phyloP scores from a whole-genome alignment of 2,888 invertebrate species.

The Lochmaea capreae region DNA sequence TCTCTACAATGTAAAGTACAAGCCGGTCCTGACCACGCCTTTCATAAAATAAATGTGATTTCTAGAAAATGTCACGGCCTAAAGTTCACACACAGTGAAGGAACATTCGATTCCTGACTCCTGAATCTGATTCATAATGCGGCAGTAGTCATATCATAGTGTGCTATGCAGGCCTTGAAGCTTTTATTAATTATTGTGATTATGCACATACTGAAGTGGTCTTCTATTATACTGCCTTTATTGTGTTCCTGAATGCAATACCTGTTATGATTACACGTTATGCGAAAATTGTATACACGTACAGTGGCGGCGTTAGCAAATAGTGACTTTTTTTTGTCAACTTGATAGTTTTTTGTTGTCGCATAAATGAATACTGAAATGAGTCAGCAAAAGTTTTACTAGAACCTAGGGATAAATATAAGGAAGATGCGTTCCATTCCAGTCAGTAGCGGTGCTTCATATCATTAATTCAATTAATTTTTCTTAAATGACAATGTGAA shows the following conservation, averaged over 20 bases:
- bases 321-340: neutral
- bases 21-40: constrained; percentile 53
- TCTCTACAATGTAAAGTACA: constrained; percentile 38
- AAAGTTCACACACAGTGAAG: constrained; percentile 57
- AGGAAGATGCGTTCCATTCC: neutral
- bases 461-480: no score
- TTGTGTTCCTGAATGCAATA: constrained; percentile 42
- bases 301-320: constrained; percentile 1
- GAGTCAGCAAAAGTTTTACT: neutral
- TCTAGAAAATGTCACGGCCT: constrained; percentile 61
- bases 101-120: constrained; percentile 47
- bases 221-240: constrained; percentile 42
- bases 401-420: no score
- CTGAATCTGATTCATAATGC: constrained; percentile 54
- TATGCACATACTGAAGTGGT: constrained; percentile 47
- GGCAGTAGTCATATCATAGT: constrained; percentile 50
- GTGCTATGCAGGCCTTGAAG: constrained; percentile 54
- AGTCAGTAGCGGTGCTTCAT: neutral
- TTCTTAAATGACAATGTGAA: no score
- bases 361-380: neutral
- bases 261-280: constrained; percentile 42
- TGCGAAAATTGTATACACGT: constrained; percentile 41
- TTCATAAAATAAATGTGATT: constrained; percentile 60
- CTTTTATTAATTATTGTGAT: constrained; percentile 58
- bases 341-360: neutral